Evolutionary conservation across 2,888 invertebrate species (phyloP), one percentile per base, ranked within the genome.

Genomic region (Spisula solida): DNA sequence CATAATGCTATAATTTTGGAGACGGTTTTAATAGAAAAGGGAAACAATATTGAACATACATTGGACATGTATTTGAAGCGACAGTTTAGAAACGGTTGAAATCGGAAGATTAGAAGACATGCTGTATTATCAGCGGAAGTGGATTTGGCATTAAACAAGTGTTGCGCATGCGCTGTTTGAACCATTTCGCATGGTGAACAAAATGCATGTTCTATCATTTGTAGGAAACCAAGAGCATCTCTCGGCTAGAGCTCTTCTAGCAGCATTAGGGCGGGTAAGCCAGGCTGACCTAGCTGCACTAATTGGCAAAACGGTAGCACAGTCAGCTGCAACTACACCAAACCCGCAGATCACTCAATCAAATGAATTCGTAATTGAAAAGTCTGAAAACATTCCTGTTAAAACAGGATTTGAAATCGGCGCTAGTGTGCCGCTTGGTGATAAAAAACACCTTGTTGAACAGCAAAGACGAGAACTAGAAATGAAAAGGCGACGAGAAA

Each of bases 161-260:
- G 47, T 51, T 79, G 85, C 85, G 86, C 86, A 86, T 86, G 86
- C 81, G 48, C 70, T 34, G 60, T n/a, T 66, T 41, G 14, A 55
- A 84, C 75, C 48, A 75, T n/a, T 31, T 31, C 18, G 84, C 84
- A 78, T 75, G 84, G 51, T 25, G 85, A 16, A 75, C 18, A 70
- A 70, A 34, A 82, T 86, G 82, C 87, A 82, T 82, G 79, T 87
- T 75, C 25, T 86, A 55, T 87, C 75, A 55, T 86, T 81, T 87
- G 14, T 75, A 75, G 75, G 75, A 31, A 16, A 16, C 10, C 2
- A 41, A 2, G 41, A 41, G 20, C 29, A 75, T 6, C 75, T 81
- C 12, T 70, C 81, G 75, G 66, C 81, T 12, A 51, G 78, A 55
- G 87, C 75, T 20, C 56, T 87, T 47, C 79, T 87, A 47, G 82